Evolutionary conservation across 2,888 invertebrate species (phyloP).

Genomic region (Cylindroiulus punctatus): DNA sequence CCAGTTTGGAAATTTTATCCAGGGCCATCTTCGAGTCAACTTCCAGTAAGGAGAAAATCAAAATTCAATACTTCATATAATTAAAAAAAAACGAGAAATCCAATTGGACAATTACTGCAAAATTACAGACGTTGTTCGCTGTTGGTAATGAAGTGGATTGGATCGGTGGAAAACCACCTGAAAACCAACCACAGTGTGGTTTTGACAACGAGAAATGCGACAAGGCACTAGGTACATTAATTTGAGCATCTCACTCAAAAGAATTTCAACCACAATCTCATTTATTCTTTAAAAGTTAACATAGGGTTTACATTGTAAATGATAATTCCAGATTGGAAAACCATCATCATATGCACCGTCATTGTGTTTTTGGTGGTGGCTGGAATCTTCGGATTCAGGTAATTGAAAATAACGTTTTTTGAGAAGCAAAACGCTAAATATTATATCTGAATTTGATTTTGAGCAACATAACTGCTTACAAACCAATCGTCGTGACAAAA

Average conservation of each 20-base stretch:
- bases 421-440: background rate
- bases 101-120: background rate
- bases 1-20: slow-evolving; percentile 55
- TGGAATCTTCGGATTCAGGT: slow-evolving; percentile 71
- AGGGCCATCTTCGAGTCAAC: background rate
- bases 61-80: background rate
- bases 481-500: too few relatives aligned
- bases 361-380: slow-evolving; percentile 75
- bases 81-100: background rate
- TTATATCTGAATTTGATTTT: background rate
- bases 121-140: slow-evolving; percentile 6
- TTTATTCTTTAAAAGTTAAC: background rate
- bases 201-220: slow-evolving; percentile 86
- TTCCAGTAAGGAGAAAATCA: slow-evolving; percentile 8
- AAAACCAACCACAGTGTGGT: slow-evolving; percentile 93
- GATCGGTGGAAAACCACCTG: slow-evolving; percentile 78
- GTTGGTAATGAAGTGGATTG: slow-evolving; percentile 42
- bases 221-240: slow-evolving; percentile 50
- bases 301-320: slow-evolving; percentile 54
- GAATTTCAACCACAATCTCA: background rate
- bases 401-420: background rate
- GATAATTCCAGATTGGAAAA: slow-evolving; percentile 62
- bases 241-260: too few relatives aligned
- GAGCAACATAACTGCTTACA: background rate
- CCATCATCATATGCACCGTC: slow-evolving; percentile 73